Evolutionary conservation across 2,888 invertebrate species (phyloP).

Genomic region (Kuschelorhynchus macadamiae): DNA sequence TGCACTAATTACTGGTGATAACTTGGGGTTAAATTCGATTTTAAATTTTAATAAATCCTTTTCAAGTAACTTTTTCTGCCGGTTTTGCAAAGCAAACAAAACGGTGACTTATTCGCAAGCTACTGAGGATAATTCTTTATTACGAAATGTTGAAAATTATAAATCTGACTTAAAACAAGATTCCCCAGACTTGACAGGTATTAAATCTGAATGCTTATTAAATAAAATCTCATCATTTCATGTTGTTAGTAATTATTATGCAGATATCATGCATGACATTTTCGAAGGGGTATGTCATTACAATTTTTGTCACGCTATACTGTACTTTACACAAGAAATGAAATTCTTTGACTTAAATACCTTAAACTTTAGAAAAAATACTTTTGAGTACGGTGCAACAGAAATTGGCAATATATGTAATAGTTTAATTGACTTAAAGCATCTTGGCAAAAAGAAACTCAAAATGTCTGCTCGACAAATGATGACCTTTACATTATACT

Average conservation of each 20-base stretch:
- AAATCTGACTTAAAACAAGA: constrained; percentile 4
- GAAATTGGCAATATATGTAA: constrained; percentile 53
- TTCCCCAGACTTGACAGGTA: constrained; percentile 21
- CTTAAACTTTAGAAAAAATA: constrained; percentile 53
- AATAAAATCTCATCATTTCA: constrained; percentile 55
- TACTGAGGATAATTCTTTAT: constrained; percentile 39
- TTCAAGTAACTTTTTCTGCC: constrained; percentile 47
- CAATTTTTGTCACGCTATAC: constrained; percentile 49
- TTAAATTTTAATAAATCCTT: constrained; percentile 51
- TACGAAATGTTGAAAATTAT: constrained; percentile 51
- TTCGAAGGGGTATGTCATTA: constrained; percentile 53
- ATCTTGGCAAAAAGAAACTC: constrained; percentile 39
- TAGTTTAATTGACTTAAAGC: constrained; percentile 43
- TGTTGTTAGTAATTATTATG: constrained; percentile 49
- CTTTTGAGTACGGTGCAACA: constrained; percentile 53
- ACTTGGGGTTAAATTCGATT: constrained; percentile 51
- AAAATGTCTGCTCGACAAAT: constrained; percentile 56
- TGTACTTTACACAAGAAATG: constrained; percentile 41
- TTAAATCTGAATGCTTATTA: constrained; percentile 33
- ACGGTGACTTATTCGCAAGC: constrained; percentile 21
- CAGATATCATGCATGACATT: constrained; percentile 53
- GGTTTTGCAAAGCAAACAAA: constrained; percentile 49
- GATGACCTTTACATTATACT: constrained; percentile 53
- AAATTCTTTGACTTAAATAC: constrained; percentile 40
- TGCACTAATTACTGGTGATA: constrained; percentile 51